Evolutionary conservation across 2,113 vertebrate genomes (phyloP).

Genomic region (Trogon surrucura): DNA sequence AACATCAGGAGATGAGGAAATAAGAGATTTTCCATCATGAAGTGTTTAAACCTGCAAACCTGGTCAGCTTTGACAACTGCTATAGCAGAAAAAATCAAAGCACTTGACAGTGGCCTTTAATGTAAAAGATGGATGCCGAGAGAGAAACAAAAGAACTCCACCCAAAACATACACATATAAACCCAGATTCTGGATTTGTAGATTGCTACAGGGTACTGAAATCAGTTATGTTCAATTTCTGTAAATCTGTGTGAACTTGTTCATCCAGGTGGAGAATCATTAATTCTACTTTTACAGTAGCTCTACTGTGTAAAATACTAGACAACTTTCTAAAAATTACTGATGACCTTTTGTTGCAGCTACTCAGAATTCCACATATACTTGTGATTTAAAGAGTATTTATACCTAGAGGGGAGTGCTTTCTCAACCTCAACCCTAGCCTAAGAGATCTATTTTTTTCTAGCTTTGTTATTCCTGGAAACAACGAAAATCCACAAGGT

Average conservation of each 20-base stretch:
- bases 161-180: neutral
- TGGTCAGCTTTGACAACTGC: neutral
- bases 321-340: neutral
- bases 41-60: slow-evolving; percentile 4
- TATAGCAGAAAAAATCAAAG: slow-evolving; percentile 27
- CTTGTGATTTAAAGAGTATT: neutral
- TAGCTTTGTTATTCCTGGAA: neutral
- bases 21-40: neutral
- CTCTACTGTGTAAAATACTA: neutral
- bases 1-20: neutral
- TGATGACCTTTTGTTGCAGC: neutral
- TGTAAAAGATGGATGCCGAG: neutral
- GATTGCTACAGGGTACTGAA: neutral
- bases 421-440: neutral
- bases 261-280: neutral
- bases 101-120: slow-evolving; percentile 30
- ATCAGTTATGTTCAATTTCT: neutral
- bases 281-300: neutral
- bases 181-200: neutral
- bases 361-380: neutral
- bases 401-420: neutral
- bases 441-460: neutral
- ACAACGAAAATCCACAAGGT: neutral
- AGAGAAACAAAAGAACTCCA: neutral
- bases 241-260: neutral